Evolutionary conservation across 2,797 vertebrate species (phyloP).

Genomic region (Chiroxiphia lanceolata): DNA sequence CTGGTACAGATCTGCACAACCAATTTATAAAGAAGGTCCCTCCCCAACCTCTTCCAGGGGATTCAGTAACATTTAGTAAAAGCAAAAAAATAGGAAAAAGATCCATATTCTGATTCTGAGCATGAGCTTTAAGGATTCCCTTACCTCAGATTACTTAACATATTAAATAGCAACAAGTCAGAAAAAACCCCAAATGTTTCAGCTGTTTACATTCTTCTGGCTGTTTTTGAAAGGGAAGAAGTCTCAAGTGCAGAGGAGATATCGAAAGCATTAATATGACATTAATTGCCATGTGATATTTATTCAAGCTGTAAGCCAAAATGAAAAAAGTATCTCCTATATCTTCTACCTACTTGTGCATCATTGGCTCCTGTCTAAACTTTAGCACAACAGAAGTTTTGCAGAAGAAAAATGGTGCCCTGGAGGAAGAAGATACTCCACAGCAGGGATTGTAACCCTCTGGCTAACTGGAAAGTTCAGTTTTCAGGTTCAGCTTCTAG

Average conservation of each 20-base stretch:
- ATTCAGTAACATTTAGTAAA: background rate
- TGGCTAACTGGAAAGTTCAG: background rate
- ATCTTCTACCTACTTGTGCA: background rate
- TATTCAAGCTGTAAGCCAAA: background rate
- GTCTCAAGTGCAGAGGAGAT: background rate
- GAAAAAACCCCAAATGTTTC: accelerated
- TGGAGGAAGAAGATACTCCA: background rate
- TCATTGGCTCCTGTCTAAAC: background rate
- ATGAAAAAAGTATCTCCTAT: background rate
- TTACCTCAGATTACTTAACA: background rate
- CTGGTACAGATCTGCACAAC: background rate
- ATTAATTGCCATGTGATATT: background rate
- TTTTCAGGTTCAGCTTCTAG: background rate
- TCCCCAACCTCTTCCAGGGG: background rate
- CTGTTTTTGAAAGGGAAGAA: background rate
- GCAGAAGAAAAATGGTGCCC: background rate
- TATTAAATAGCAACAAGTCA: background rate
- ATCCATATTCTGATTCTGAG: background rate
- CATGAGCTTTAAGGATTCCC: background rate
- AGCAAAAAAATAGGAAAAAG: background rate
- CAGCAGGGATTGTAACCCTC: background rate
- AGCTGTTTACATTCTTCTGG: background rate
- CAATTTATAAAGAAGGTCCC: background rate
- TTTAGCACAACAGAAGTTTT: background rate
- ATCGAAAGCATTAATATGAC: background rate